A percentile compares a stretch with the other conserved stretches of the same genome.
Evolutionary conservation across 2,797 vertebrate genomes (phyloP).

Genomic region (Halcyon chelicuti): DNA sequence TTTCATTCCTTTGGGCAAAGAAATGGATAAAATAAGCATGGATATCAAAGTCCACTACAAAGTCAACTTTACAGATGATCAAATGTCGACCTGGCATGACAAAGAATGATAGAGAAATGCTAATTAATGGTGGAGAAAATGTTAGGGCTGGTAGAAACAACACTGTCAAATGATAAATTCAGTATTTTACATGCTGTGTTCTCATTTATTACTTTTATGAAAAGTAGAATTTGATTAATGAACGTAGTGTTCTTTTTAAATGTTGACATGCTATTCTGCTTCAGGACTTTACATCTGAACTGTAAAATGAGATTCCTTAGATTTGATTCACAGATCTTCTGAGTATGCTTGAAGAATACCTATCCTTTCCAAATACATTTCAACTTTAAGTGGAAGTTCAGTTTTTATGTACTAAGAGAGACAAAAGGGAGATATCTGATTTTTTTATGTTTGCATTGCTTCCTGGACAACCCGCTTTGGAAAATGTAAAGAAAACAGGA

Average conservation of each 20-base stretch:
- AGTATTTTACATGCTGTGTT: neutral
- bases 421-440: neutral
- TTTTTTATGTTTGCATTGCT: neutral
- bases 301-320: neutral
- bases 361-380: neutral
- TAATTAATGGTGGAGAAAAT: slow-evolving; percentile 15
- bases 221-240: slow-evolving; percentile 20
- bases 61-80: neutral
- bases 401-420: neutral
- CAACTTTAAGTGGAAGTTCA: neutral
- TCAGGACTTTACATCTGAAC: neutral
- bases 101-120: neutral
- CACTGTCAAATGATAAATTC: neutral
- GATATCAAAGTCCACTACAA: neutral
- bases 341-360: neutral
- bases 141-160: neutral
- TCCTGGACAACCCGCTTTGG: neutral
- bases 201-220: slow-evolving; percentile 3
- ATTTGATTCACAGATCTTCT: neutral
- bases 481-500: neutral
- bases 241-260: neutral
- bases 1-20: neutral
- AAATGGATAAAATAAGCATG: neutral
- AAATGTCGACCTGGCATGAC: neutral
- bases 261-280: neutral